Percentiles rank a stretch among this genome's conserved stretches.
Conservation (phyloP, 1,140 invertebrate species). For the Xylocopa sonorina region DNA sequence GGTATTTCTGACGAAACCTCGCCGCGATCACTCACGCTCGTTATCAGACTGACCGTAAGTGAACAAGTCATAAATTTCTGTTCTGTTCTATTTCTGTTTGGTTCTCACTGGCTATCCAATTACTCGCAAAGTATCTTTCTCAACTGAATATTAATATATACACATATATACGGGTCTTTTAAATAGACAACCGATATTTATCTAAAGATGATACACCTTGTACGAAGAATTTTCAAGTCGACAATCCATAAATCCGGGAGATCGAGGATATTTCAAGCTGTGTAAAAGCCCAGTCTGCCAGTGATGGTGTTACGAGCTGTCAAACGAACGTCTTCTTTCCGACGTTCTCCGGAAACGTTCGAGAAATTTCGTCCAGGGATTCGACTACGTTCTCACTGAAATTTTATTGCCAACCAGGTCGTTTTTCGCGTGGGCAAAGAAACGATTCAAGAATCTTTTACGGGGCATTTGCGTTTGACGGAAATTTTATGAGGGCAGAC, state of each 20-base stretch:
- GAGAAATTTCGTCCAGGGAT: neutral
- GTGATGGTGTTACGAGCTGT: neutral
- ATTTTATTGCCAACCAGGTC: neutral
- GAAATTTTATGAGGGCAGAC: neutral
- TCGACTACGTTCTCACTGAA: neutral
- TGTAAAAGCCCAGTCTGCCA: neutral
- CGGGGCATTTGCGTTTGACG: conserved; percentile 10
- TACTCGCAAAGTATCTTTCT: too few species aligned
- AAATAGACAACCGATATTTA: too few species aligned
- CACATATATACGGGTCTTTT: too few species aligned
- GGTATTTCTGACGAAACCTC: too few species aligned
- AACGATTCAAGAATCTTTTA: neutral
- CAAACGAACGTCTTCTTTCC: neutral
- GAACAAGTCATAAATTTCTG: too few species aligned
- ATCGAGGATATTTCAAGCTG: neutral
- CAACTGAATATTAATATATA: too few species aligned
- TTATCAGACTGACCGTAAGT: too few species aligned
- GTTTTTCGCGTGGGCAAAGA: neutral
- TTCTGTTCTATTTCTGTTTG: too few species aligned
- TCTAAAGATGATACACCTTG: too few species aligned
- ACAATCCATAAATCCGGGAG: neutral
- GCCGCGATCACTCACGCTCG: neutral
- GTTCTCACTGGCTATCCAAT: too few species aligned
- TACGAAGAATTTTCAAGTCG: too few species aligned
- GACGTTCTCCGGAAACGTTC: neutral